phyloP scores from a whole-genome alignment of 2,113 vertebrate species.

The Hemibates koningsi region DNA sequence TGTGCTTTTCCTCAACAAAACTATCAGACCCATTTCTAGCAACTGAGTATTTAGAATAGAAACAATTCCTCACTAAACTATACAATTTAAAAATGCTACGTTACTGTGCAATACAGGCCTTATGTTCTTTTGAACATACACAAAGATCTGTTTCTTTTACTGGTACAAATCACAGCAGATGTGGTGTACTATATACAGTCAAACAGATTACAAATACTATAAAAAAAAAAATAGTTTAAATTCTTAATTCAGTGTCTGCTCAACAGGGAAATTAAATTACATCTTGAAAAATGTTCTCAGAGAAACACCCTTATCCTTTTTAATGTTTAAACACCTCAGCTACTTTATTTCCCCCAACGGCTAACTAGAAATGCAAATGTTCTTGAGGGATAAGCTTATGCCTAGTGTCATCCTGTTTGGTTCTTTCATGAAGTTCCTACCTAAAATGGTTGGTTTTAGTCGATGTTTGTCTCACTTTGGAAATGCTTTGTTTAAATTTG shows the following conservation, averaged over 20 bases:
- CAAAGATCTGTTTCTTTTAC: neutral
- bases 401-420: neutral
- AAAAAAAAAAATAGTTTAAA: neutral
- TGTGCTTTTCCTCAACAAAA: neutral
- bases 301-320: neutral
- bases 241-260: neutral
- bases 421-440: neutral
- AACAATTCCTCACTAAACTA: neutral
- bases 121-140: neutral
- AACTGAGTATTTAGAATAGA: neutral
- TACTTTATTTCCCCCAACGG: neutral
- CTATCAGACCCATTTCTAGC: neutral
- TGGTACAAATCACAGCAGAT: neutral
- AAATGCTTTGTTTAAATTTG: neutral
- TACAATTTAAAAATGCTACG: neutral
- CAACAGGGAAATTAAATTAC: neutral
- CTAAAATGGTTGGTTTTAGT: neutral
- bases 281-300: neutral
- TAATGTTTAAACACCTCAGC: neutral
- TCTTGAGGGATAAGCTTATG: neutral
- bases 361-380: neutral
- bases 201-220: neutral
- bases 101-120: neutral
- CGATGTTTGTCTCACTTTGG: neutral
- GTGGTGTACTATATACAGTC: neutral